These are phyloP conservation scores for Halcyon chelicuti DNA, from an alignment of 2,797 vertebrate species.

Conservation along the genomic window DNA sequence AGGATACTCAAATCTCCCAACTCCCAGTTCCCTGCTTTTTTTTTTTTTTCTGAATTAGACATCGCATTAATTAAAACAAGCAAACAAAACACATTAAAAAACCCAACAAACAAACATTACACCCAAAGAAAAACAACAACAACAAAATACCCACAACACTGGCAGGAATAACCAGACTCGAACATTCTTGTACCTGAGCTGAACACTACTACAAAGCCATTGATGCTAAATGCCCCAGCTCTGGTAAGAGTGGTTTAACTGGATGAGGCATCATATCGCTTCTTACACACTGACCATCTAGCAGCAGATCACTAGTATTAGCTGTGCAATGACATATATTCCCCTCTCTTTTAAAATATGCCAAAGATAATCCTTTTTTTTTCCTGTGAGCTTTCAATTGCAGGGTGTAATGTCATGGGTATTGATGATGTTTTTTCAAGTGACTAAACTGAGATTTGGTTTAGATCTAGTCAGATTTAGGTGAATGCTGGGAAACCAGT, in stretches of 20 bases:
- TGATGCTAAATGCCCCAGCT: background rate
- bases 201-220: rapidly evolving
- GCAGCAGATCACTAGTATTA: background rate
- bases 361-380: background rate
- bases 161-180: background rate
- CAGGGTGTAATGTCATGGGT: rapidly evolving
- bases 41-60: background rate
- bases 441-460: background rate
- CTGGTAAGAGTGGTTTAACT: background rate
- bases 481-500: background rate
- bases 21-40: background rate
- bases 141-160: background rate
- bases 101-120: background rate
- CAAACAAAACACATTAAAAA: background rate
- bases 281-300: rapidly evolving
- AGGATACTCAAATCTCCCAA: background rate
- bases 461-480: background rate
- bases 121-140: no score
- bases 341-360: background rate
- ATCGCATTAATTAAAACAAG: background rate
- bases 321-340: background rate
- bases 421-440: rapidly evolving
- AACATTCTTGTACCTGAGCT: background rate
- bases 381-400: background rate
- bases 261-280: no score